Evolutionary conservation across 2,888 invertebrate species (phyloP).

Genomic region (Anthoptus insignis): DNA sequence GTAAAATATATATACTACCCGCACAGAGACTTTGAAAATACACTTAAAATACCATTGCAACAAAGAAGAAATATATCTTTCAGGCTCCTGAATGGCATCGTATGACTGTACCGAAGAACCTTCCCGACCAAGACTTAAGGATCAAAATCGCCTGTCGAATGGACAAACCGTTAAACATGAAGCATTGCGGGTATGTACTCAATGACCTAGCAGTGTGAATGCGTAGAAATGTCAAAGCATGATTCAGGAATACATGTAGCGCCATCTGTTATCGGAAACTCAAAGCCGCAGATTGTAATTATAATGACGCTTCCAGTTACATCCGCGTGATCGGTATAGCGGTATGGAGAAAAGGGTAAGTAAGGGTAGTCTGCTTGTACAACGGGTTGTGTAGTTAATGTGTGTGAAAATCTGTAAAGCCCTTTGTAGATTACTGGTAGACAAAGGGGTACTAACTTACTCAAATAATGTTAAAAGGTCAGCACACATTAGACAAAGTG

Average conservation of each 20-base stretch:
- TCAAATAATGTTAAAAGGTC: too few relatives aligned
- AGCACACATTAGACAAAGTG: too few relatives aligned
- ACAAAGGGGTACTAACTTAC: background rate
- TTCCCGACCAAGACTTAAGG: conserved; percentile 97
- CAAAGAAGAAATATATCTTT: too few relatives aligned
- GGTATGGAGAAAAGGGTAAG: conserved; percentile 10
- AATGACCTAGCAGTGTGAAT: background rate
- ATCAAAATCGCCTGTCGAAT: conserved; percentile 99
- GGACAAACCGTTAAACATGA: conserved; percentile 99
- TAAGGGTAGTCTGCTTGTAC: background rate
- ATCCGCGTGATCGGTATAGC: conserved; percentile 13
- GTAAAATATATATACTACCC: too few relatives aligned
- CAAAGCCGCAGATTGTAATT: conserved; percentile 1
- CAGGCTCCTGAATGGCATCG: conserved; percentile 99
- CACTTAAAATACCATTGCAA: too few relatives aligned
- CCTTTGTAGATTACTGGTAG: background rate
- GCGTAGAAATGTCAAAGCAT: background rate
- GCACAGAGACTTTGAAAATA: too few relatives aligned
- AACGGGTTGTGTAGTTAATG: background rate
- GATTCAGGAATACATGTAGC: background rate
- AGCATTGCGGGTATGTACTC: conserved; percentile 95
- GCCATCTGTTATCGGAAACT: conserved; percentile 2
- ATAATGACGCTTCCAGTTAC: conserved; percentile 8
- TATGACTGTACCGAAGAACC: conserved; percentile 98
- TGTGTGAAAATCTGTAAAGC: background rate